A percentile compares a stretch with the other conserved stretches of the same genome.
Conservation (phyloP, 1,140 invertebrate species). For the Brachionus plicatilis region DNA sequence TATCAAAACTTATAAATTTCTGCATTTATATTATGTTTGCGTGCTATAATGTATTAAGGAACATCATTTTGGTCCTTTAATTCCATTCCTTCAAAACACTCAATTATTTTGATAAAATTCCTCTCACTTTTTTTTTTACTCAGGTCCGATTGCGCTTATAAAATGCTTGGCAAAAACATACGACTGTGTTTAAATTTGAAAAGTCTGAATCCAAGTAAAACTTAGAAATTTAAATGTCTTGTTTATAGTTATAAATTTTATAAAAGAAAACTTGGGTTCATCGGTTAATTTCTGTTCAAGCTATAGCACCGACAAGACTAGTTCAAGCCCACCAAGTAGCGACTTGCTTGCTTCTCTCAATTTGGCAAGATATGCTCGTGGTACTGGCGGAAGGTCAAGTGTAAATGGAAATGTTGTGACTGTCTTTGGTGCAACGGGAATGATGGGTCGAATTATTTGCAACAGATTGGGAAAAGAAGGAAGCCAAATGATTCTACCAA, state of each 20-base stretch:
- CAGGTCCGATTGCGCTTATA: not conserved
- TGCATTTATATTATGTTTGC: slow-evolving; percentile 11
- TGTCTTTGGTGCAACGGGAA: slow-evolving; percentile 87
- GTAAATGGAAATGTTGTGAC: slow-evolving; percentile 94
- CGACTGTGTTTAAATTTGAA: slow-evolving; percentile 8
- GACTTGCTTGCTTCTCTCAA: not conserved
- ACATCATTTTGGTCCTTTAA: not conserved
- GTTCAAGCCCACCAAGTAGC: not conserved
- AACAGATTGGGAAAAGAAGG: slow-evolving; percentile 70
- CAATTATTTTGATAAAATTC: not conserved
- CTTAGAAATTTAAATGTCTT: not conserved
- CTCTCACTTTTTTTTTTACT: not conserved
- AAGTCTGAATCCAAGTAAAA: slow-evolving; percentile 1
- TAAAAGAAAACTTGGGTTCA: not conserved
- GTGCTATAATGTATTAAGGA: slow-evolving; percentile 4
- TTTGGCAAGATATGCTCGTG: not conserved
- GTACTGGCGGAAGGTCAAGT: slow-evolving; percentile 68
- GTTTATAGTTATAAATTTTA: not conserved
- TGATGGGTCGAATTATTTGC: slow-evolving; percentile 75
- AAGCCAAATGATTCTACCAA: slow-evolving; percentile 80
- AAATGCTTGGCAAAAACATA: slow-evolving; percentile 28
- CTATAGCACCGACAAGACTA: not conserved
- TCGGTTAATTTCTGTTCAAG: not conserved
- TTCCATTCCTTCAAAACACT: not conserved
- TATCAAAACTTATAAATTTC: slow-evolving; percentile 12